These are phyloP conservation scores for Alsophila aescularia DNA, from an alignment of 2,888 invertebrate species.

Conservation along the genomic window DNA sequence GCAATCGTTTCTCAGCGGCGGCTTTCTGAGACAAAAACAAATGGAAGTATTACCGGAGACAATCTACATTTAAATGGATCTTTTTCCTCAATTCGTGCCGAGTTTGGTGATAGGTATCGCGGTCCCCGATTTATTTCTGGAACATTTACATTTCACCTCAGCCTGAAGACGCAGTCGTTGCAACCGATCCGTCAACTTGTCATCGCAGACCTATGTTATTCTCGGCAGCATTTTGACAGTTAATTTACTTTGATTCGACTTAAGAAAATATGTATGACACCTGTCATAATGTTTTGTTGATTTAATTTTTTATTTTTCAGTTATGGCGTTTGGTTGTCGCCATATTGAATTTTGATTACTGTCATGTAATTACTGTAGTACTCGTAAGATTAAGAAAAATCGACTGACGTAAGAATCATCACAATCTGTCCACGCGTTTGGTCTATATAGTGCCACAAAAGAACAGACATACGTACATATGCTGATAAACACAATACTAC, in stretches of 20 bases:
- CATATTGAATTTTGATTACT: no score
- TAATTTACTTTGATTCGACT: neutral
- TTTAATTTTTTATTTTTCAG: no score
- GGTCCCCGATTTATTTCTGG: constrained; percentile 75
- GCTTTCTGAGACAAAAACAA: constrained; percentile 79
- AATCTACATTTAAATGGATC: constrained; percentile 84
- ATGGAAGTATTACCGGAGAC: constrained; percentile 82
- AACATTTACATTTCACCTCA: constrained; percentile 71
- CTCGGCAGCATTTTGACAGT: neutral
- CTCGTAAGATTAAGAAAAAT: no score
- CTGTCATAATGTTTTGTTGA: no score
- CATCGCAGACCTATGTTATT: constrained; percentile 31
- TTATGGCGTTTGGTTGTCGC: no score
- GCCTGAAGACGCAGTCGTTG: constrained; percentile 41
- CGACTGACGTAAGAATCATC: no score
- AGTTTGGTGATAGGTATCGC: constrained; percentile 81
- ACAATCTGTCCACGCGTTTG: no score
- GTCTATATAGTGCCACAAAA: no score
- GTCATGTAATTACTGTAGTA: no score
- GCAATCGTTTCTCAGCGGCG: constrained; percentile 70
- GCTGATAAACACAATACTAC: no score
- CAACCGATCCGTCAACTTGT: constrained; percentile 43
- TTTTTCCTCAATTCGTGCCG: constrained; percentile 81
- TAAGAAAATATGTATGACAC: no score
- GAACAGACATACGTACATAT: no score